Base-by-base conservation (phyloP, 2,888 invertebrate species). In the Nymphalis polychloros region DNA sequence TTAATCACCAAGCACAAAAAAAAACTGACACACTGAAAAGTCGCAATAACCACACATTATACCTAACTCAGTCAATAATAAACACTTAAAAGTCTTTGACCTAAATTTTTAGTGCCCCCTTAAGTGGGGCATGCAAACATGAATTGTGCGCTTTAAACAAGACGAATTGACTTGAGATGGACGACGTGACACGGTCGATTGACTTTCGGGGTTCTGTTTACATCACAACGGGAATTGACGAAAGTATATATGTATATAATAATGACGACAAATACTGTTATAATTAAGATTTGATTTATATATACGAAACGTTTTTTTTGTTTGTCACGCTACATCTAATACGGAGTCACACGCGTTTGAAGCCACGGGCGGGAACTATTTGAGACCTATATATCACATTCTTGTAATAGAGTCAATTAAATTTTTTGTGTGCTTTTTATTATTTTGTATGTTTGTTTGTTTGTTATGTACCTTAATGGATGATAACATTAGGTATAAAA, bases 41-140 rank as follows among this genome's bases (percentile, higher is more conserved):
- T 41, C 35, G 57, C 41, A 60, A 61, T 57, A 57, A 62, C 68
- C 60, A 55, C 62, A 71, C 75, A 59, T 49, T 55, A 59, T 68
- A 81, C 78, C 70, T 77, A 72, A 78, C 75, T 71, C 41, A 71
- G 41, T 75, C 72, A 77, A 85, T 81, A 84, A 81, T 83, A 83
- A 84, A 78, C 79, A 78, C 71, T 77, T 71, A 83, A 77, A 82
- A 83, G 81, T 81, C 79, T 84, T 76, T 84, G 89, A 88, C 89
- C 88, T 75, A 85, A 84, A 88, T 88, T 77, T 78, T 77, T 74
- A 73, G 69, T 82, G 79, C 76, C 80, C 79, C 78, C 72, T 78
- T 75, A 85, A 82, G 78, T 83, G 75, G 83, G 77, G 76, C 82
- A 72, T 67, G 75, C 77, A 79, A 78, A 82, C 81, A 81, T 79